Conservation (phyloP, 2,797 vertebrate species). For the Sternarchorhynchus goeldii region DNA sequence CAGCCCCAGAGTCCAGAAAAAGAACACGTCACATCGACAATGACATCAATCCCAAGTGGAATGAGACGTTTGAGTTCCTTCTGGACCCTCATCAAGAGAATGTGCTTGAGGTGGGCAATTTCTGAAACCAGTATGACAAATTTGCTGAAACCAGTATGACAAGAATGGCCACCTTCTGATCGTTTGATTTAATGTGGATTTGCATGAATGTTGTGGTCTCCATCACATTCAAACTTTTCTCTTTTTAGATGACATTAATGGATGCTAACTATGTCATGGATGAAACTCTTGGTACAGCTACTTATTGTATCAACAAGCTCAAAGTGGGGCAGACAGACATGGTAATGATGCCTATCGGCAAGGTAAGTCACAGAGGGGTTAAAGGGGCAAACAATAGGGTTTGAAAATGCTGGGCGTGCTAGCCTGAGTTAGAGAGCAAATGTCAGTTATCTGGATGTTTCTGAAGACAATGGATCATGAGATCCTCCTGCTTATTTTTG, state of each 20-base stretch:
- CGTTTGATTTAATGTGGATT: too few species aligned
- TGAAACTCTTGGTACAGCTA: slow-evolving; percentile 90
- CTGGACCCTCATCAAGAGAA: slow-evolving; percentile 93
- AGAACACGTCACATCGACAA: slow-evolving; percentile 95
- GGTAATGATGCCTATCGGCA: slow-evolving; percentile 85
- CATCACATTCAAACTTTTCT: neutral
- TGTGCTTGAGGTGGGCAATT: slow-evolving; percentile 83
- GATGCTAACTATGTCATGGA: slow-evolving; percentile 99
- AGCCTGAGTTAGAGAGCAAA: too few species aligned
- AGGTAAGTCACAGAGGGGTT: slow-evolving; percentile 74
- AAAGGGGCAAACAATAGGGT: neutral
- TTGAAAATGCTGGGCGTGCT: neutral
- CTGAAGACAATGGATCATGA: too few species aligned
- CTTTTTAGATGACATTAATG: slow-evolving; percentile 90
- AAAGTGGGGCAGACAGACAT: slow-evolving; percentile 82
- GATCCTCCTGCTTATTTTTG: too few species aligned
- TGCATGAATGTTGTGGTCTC: neutral
- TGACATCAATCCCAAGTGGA: slow-evolving; percentile 90
- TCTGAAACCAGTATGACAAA: neutral
- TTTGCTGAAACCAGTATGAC: neutral
- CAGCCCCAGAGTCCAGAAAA: slow-evolving; percentile 91
- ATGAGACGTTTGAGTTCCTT: slow-evolving; percentile 93
- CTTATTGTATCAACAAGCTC: slow-evolving; percentile 81
- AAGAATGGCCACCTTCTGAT: neutral
- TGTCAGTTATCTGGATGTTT: too few species aligned